A percentile compares a stretch with the other conserved stretches of the same genome.
Conservation (phyloP, 2,888 invertebrate species). For the Clanis bilineata region DNA sequence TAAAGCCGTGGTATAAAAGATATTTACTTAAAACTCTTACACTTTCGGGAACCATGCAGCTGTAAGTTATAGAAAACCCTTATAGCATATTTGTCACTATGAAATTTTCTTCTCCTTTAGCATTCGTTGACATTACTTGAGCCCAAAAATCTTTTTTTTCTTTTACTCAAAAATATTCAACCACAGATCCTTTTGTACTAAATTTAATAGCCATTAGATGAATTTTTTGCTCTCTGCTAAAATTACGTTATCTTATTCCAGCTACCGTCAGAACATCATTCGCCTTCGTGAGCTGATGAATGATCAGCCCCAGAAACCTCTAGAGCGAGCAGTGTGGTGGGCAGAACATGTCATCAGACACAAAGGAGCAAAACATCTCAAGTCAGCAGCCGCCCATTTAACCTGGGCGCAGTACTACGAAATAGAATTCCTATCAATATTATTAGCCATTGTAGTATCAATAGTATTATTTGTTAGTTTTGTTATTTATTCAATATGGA, state of each 20-base stretch:
- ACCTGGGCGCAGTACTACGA: slow-evolving; percentile 38
- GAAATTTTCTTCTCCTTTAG: too few species aligned
- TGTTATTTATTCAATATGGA: slow-evolving; percentile 19
- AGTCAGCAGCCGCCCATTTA: slow-evolving; percentile 38
- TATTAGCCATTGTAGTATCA: slow-evolving; percentile 22
- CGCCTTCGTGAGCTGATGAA: slow-evolving; percentile 13
- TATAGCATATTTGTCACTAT: too few species aligned
- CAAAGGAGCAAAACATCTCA: slow-evolving; percentile 35
- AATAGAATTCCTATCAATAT: slow-evolving; percentile 28
- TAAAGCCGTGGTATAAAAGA: too few species aligned
- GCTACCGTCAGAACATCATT: slow-evolving; percentile 14
- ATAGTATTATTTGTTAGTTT: slow-evolving; percentile 12
- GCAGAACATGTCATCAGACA: slow-evolving; percentile 41
- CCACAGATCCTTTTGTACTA: too few species aligned
- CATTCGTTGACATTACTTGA: too few species aligned
- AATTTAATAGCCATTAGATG: too few species aligned
- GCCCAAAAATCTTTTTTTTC: too few species aligned
- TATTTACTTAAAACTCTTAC: too few species aligned
- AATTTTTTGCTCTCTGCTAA: too few species aligned
- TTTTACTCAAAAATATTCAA: too few species aligned
- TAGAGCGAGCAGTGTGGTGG: slow-evolving; percentile 49
- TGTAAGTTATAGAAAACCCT: too few species aligned
- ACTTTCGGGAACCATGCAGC: too few species aligned
- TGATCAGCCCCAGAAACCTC: slow-evolving; percentile 24
- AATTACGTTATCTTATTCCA: not conserved